phyloP scores from a whole-genome alignment of 2,888 invertebrate genomes.

The Invenusta paracnida region DNA sequence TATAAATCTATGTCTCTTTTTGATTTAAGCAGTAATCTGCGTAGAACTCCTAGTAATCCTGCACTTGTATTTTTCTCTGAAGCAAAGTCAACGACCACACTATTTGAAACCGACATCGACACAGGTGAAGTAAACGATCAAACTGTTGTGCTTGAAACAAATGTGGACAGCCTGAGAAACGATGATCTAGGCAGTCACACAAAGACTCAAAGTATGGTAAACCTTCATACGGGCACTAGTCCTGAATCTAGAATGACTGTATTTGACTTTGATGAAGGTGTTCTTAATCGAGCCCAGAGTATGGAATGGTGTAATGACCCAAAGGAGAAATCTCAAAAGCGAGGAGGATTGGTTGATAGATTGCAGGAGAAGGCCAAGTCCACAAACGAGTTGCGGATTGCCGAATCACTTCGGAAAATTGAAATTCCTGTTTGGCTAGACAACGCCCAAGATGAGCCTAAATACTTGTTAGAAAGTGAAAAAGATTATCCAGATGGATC shows the following conservation, averaged over 20 bases:
- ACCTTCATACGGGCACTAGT: not conserved
- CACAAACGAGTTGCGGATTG: constrained; percentile 38
- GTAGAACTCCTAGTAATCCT: not conserved
- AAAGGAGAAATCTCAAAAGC: not conserved
- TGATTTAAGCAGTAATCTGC: not conserved
- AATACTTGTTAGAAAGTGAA: not conserved
- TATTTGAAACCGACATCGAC: constrained; percentile 33
- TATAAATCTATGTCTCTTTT: not conserved
- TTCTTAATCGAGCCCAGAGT: not conserved
- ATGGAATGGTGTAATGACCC: not conserved
- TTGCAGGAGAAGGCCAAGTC: constrained; percentile 30
- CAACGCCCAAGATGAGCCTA: constrained; percentile 5
- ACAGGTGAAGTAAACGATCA: not conserved
- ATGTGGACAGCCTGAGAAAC: not conserved
- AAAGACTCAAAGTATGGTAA: constrained; percentile 20
- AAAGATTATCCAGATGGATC: not conserved
- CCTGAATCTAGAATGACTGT: not conserved
- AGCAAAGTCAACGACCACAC: constrained; percentile 13
- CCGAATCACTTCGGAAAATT: constrained; percentile 35
- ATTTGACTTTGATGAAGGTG: not conserved
- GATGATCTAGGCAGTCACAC: not conserved
- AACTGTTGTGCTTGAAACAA: constrained; percentile 1
- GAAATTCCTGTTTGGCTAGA: constrained; percentile 37
- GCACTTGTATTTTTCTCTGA: not conserved
- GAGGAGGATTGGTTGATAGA: constrained; percentile 24